phyloP scores from a whole-genome alignment of 2,113 vertebrate genomes.

The Clarias macrocephalus region DNA sequence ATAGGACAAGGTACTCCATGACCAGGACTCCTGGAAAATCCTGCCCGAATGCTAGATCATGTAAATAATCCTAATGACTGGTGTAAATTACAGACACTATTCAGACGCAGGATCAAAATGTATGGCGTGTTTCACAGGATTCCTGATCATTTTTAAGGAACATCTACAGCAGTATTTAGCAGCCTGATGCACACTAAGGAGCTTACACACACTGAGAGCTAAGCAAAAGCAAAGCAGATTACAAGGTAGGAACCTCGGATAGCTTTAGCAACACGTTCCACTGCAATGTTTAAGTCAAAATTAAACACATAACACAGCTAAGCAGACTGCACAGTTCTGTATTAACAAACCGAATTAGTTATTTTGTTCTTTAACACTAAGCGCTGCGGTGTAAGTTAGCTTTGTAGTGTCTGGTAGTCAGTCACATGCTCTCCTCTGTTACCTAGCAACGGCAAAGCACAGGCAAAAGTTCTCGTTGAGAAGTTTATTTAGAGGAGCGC shows the following conservation, averaged over 20 bases:
- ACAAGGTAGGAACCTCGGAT: constrained; percentile 78
- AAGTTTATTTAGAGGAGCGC: constrained; percentile 21
- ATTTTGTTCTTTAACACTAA: background rate
- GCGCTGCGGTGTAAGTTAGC: constrained; percentile 66
- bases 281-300: constrained; percentile 45
- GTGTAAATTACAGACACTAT: background rate
- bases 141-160: constrained; percentile 77
- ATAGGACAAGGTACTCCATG: background rate
- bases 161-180: constrained; percentile 95
- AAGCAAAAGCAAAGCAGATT: constrained; percentile 98
- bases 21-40: background rate
- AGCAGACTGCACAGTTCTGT: background rate
- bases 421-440: constrained; percentile 89
- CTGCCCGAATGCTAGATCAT: background rate
- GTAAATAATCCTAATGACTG: background rate
- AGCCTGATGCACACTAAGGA: constrained; percentile 95
- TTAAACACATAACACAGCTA: background rate
- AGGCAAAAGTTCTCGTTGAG: constrained; percentile 79
- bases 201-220: constrained; percentile 91
- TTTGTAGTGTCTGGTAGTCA: constrained; percentile 87
- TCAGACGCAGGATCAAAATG: background rate
- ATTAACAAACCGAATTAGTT: background rate
- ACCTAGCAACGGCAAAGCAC: constrained; percentile 97
- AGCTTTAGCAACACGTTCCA: constrained; percentile 65
- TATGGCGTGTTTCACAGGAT: constrained; percentile 56